Percentiles rank a stretch among this genome's conserved stretches.
Conservation (phyloP, 2,888 invertebrate genomes). For the Drosophila parthenogenetica region DNA sequence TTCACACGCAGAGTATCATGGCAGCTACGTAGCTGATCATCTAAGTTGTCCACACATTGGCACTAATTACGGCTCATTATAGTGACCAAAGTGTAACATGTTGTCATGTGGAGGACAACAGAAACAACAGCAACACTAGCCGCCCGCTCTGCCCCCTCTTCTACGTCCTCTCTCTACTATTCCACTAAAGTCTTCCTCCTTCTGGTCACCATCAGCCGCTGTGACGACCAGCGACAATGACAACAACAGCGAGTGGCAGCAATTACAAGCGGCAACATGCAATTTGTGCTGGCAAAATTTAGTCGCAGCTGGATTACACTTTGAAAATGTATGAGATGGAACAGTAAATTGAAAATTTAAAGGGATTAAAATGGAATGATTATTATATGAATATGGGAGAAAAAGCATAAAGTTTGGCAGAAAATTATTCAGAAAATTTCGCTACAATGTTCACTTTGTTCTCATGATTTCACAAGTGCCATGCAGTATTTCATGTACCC, state of each 20-base stretch:
- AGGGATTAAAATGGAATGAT: no score
- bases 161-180: neutral
- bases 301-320: constrained; percentile 27
- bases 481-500: constrained; percentile 18
- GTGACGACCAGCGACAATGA: constrained; percentile 36
- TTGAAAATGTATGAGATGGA: no score
- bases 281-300: constrained; percentile 5
- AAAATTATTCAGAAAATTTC: no score
- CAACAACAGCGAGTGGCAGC: constrained; percentile 58
- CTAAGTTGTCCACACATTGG: constrained; percentile 65
- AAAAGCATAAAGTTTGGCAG: no score
- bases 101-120: constrained; percentile 75
- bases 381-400: no score
- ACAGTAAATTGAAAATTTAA: no score
- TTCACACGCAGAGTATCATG: constrained; percentile 72
- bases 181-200: neutral
- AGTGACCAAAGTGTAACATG: constrained; percentile 81
- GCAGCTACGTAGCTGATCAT: constrained; percentile 43
- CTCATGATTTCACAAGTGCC: neutral
- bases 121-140: constrained; percentile 15
- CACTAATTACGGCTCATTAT: constrained; percentile 81
- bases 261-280: constrained; percentile 64
- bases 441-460: no score
- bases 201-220: constrained; percentile 1
- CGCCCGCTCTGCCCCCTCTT: neutral